These are phyloP conservation scores for Tretioscincus oriximinensis DNA, from an alignment of 2,113 vertebrate species.

Conservation along the genomic window DNA sequence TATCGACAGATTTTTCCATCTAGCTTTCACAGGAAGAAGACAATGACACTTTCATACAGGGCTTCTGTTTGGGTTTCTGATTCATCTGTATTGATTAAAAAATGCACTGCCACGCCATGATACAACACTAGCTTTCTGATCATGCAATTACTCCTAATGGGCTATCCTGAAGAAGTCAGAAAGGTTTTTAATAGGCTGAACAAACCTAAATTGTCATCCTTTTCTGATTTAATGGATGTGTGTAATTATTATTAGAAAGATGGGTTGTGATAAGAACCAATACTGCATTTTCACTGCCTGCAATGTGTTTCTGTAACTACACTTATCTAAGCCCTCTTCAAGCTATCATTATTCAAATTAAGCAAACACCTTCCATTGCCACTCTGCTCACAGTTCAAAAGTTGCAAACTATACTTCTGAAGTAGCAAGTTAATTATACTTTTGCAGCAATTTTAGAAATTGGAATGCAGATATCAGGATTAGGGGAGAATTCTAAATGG, in stretches of 20 bases:
- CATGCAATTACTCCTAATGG: slow-evolving; percentile 7
- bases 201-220: slow-evolving; percentile 20
- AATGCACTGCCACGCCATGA: not conserved
- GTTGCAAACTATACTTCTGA: too few relatives aligned
- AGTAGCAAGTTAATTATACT: too few relatives aligned
- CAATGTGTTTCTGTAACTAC: not conserved
- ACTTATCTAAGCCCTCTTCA: too few relatives aligned
- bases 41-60: not conserved
- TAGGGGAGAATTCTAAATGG: too few relatives aligned
- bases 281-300: slow-evolving; percentile 11
- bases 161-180: not conserved
- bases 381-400: not conserved
- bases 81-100: not conserved
- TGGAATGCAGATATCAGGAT: too few relatives aligned
- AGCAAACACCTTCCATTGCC: not conserved
- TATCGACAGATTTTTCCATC: not conserved
- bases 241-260: not conserved
- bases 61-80: not conserved
- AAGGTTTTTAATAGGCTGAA: not conserved
- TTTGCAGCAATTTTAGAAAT: too few relatives aligned
- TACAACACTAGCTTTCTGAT: not conserved
- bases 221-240: not conserved
- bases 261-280: not conserved
- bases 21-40: slow-evolving; percentile 1
- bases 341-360: not conserved